Evolutionary conservation across 2,113 vertebrate species (phyloP).

Genomic region (Epinephelus cyanopodus): DNA sequence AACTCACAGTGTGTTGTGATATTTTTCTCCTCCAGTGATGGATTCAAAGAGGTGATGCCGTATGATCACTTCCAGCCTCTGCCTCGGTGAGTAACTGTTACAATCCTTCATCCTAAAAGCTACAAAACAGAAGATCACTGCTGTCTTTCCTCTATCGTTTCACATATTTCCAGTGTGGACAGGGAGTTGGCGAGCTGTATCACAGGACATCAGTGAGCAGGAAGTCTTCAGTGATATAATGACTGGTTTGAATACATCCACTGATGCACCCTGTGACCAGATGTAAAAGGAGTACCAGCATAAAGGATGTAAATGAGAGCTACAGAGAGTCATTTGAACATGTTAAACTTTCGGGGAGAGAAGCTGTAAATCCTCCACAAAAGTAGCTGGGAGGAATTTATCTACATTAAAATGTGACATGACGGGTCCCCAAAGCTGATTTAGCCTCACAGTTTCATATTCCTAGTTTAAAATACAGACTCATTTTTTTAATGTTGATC

Average conservation of each 20-base stretch:
- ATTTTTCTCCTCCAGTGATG: slow-evolving; percentile 87
- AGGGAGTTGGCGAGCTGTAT: not conserved
- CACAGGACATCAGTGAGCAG: not conserved
- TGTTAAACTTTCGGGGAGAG: too few relatives aligned
- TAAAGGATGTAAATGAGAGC: not conserved
- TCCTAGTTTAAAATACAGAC: too few relatives aligned
- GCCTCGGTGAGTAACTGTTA: slow-evolving; percentile 88
- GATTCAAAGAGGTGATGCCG: slow-evolving; percentile 97
- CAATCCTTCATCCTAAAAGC: not conserved
- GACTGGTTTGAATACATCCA: not conserved
- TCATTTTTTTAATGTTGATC: too few relatives aligned
- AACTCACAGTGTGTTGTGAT: not conserved
- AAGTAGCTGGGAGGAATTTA: too few relatives aligned
- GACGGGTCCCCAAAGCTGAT: too few relatives aligned
- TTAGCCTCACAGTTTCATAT: too few relatives aligned
- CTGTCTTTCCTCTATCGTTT: not conserved
- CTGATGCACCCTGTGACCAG: not conserved
- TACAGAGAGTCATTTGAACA: too few relatives aligned
- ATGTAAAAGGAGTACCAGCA: not conserved
- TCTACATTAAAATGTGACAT: too few relatives aligned
- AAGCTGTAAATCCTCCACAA: too few relatives aligned
- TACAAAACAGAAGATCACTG: not conserved
- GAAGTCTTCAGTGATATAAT: not conserved
- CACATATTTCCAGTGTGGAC: not conserved
- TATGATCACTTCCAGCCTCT: slow-evolving; percentile 97